A percentile compares a stretch with the other conserved stretches of the same genome.
These are phyloP conservation scores for Leptopilina clavipes DNA, from an alignment of 1,140 invertebrate species.

Conservation along the genomic window DNA sequence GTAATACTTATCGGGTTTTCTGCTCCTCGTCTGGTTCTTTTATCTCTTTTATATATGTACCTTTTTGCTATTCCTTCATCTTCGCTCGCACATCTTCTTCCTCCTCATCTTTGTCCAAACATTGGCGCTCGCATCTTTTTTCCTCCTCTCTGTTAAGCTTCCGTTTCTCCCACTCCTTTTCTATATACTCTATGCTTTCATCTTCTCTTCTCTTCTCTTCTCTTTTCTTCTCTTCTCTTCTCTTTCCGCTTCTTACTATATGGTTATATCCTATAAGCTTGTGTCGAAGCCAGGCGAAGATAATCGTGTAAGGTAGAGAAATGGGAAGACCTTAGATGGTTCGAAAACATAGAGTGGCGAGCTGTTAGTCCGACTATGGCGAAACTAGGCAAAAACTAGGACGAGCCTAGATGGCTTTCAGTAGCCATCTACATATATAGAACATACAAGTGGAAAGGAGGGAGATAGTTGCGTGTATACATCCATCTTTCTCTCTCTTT, in stretches of 20 bases:
- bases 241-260: too few species aligned
- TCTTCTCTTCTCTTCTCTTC: background rate
- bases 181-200: too few species aligned
- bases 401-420: constrained; percentile 66
- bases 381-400: constrained; percentile 68
- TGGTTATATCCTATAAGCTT: too few species aligned
- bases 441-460: constrained; percentile 34
- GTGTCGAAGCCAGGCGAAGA: constrained; percentile 43
- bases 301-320: constrained; percentile 59
- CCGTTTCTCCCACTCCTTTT: background rate
- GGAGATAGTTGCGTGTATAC: constrained; percentile 28
- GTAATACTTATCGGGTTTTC: background rate
- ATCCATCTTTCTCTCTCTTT: constrained; percentile 49
- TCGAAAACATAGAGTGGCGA: constrained; percentile 55
- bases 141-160: background rate
- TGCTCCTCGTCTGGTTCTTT: background rate
- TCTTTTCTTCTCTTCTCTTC: background rate
- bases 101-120: background rate
- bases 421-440: constrained; percentile 13
- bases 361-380: constrained; percentile 51
- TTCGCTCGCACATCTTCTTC: background rate
- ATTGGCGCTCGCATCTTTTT: too few species aligned
- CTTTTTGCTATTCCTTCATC: background rate
- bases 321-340: constrained; percentile 62
- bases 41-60: background rate